Evolutionary conservation across 2,113 vertebrate genomes (phyloP).

Genomic region (Ciconia boyciana): DNA sequence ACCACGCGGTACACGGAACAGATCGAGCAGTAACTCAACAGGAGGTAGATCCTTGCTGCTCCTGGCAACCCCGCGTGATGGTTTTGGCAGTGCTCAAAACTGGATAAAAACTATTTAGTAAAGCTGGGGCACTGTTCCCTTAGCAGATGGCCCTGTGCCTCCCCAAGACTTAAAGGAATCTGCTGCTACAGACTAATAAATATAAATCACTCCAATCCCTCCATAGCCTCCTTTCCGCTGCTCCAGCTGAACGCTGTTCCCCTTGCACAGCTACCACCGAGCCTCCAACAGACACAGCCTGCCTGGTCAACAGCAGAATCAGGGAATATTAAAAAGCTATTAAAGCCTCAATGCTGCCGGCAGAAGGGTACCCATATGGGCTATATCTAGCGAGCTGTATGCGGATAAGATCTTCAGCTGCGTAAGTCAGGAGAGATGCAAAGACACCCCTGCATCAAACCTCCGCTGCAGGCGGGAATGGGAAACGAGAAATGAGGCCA

Average conservation of each 20-base stretch:
- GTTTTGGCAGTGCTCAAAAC: background rate
- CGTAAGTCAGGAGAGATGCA: background rate
- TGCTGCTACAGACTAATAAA: background rate
- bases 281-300: background rate
- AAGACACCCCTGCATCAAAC: background rate
- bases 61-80: background rate
- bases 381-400: background rate
- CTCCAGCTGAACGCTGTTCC: background rate
- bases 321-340: background rate
- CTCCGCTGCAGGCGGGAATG: background rate
- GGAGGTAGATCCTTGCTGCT: background rate
- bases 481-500: background rate
- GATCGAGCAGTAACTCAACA: background rate
- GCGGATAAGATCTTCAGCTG: background rate
- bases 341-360: background rate
- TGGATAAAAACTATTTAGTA: background rate
- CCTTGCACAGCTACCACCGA: background rate
- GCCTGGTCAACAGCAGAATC: background rate
- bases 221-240: background rate
- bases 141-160: background rate
- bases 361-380: background rate
- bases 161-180: background rate
- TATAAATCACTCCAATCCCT: background rate
- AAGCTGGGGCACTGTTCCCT: background rate
- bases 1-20: background rate